Evolutionary conservation across 2,797 vertebrate genomes (phyloP).

Genomic region (Pyrocephalus nanus): DNA sequence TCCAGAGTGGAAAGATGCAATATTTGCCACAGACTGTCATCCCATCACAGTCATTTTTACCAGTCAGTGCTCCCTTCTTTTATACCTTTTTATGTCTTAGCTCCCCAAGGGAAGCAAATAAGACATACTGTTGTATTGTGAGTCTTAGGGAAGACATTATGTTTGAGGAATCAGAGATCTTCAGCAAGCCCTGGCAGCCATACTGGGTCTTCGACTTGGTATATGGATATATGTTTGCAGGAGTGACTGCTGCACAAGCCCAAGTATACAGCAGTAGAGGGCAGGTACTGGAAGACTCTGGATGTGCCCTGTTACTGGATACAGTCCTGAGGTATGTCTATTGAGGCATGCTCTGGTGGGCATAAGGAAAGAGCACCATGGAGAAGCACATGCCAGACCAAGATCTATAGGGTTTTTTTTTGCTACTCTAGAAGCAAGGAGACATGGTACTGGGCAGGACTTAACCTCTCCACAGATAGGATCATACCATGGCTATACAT

Average conservation of each 20-base stretch:
- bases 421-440: background rate
- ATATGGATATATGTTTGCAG: accelerated
- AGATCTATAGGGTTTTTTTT: background rate
- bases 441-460: background rate
- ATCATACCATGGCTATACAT: accelerated
- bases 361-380: background rate
- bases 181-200: background rate
- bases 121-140: background rate
- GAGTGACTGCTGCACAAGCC: accelerated
- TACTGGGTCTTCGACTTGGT: background rate
- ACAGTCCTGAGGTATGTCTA: background rate
- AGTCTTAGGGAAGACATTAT: background rate
- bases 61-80: background rate
- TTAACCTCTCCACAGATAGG: background rate
- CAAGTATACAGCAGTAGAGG: background rate
- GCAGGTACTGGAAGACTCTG: background rate
- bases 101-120: background rate
- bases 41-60: background rate
- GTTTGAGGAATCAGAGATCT: background rate
- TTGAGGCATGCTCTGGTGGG: background rate
- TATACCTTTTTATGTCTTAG: background rate
- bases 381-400: background rate
- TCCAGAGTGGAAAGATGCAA: background rate
- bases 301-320: background rate
- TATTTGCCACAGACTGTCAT: background rate